phyloP scores from a whole-genome alignment of 1,140 invertebrate species.

The Drosophila ohnishii region DNA sequence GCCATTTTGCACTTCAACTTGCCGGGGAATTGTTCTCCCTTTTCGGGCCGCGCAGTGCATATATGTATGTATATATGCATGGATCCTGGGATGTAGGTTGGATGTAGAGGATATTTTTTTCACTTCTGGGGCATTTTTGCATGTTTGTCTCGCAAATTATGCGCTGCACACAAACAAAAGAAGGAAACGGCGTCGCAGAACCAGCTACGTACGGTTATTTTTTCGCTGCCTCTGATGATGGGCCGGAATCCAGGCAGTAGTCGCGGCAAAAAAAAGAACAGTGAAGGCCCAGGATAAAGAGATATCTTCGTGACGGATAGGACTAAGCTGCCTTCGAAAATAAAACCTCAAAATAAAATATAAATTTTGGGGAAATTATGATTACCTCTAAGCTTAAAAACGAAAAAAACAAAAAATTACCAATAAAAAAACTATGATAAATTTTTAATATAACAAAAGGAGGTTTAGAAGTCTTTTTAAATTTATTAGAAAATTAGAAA shows the following conservation, averaged over 20 bases:
- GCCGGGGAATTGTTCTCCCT: slow-evolving; percentile 60
- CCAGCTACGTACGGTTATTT: slow-evolving; percentile 52
- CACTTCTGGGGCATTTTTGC: slow-evolving; percentile 78
- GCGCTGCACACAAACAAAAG: slow-evolving; percentile 79
- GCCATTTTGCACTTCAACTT: slow-evolving; percentile 72
- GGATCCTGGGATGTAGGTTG: slow-evolving; percentile 17
- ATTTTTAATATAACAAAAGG: not conserved
- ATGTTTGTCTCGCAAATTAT: slow-evolving; percentile 81
- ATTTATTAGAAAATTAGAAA: not conserved
- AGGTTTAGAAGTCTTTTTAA: not conserved
- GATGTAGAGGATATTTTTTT: slow-evolving; percentile 57
- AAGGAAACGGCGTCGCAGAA: slow-evolving; percentile 54
- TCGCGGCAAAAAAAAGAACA: slow-evolving; percentile 19
- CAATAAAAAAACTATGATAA: too few relatives aligned
- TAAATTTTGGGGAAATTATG: too few relatives aligned
- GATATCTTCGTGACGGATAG: slow-evolving; percentile 17
- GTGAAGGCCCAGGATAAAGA: slow-evolving; percentile 14
- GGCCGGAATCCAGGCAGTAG: slow-evolving; percentile 39
- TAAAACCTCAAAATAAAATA: not conserved
- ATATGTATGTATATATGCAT: slow-evolving; percentile 26
- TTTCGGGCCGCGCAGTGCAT: slow-evolving; percentile 35
- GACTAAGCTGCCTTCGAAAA: not conserved
- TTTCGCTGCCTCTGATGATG: slow-evolving; percentile 54
- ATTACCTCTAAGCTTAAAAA: too few relatives aligned
- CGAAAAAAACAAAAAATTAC: too few relatives aligned